Base-by-base conservation (phyloP, 2,888 invertebrate genomes). In the Harpagoxenus sublaevis region DNA sequence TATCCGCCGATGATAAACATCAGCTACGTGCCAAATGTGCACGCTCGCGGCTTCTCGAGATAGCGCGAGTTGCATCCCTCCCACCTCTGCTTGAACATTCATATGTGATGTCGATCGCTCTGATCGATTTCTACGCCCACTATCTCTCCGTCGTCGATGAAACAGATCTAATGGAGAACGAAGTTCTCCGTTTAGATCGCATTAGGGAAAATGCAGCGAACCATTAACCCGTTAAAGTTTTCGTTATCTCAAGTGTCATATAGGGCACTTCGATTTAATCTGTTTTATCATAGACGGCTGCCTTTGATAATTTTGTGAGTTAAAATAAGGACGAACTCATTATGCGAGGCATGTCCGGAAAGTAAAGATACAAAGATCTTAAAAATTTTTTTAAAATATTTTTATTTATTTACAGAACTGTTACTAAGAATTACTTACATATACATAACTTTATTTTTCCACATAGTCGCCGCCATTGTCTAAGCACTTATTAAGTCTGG, bases 1-100 rank as follows among this genome's bases (percentile, higher is more conserved):
- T 84, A 77, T 68, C 63, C 74, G 68, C 60, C 42, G 60, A 68
- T 86, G 90, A 89, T 89, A 91, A 91, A 87, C 86, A 92, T 90
- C 89, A 81, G 65, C 82, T 90, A 86, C 88, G 87, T 88, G 89
- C 87, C 86, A 79, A 88, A 87, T 88, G 87, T 88, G 85, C 85
- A 81, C 75, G 83, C 79, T 81, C 86, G 73, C 63, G 84, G 63
- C 70, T 81, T 79, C 55, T 84, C 74, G 74, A 73, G 84, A 83
- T 85, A 86, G 83, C 75, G 31, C 68, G 51, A 60, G 53, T 73
- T 78, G 79, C 60, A 73, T 55, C 39, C 39, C 71, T 60, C 63
- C 48, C 51, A n/a, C 39, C 10, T 10, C 23, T 8, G 10, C 51
- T 74, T 74, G 77, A 53, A 55, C 57, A 75, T 48, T 45, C 82